Evolutionary conservation across 2,113 vertebrate species (phyloP), one percentile per base, ranked within the genome.

Genomic region (Triplophysa rosa): DNA sequence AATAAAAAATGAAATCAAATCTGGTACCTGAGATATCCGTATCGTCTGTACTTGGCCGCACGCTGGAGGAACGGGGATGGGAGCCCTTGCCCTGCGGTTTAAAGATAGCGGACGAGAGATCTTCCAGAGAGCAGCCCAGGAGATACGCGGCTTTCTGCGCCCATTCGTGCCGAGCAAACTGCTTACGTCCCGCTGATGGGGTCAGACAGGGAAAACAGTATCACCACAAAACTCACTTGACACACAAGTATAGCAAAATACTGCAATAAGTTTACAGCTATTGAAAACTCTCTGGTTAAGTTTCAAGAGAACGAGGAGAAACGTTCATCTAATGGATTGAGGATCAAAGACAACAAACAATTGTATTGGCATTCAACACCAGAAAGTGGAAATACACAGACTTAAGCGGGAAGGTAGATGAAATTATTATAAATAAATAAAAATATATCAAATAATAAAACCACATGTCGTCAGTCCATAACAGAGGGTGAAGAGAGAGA

Each of bases 111-210:
- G 97, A 96, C 80, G 97, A 98, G 78, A 99, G 95, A 85, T 98
- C 96, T 87, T 99, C 98, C 87, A 99, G 93, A 82, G 91, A 92
- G 90, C 89, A 96, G 84, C 95, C 95, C 91, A 97, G 90, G 85
- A 99, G 93, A 90, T 99, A 99, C 0, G 98, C 95, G 0, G 97
- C 96, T 86, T 98, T 98, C 93, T 99, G 97, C 78, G 96, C 97
- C 97, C 96, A 99, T 86, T 99, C 98, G 0, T 98, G 97, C 64
- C 96, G 94, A 24, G 96, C 96, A 93, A 99, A 99, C 93, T 99
- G 98, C 89, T 93, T 95, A 70, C 95, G 94, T 71, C 95, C 95
- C 86, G 91, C 95, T 97, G 89, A 86, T n/a, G 84, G 88, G 64
- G 42, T 74, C 78, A 79, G 87, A 23, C 17, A 37, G 42, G 26